Evolutionary conservation across 2,888 invertebrate genomes (phyloP).

Genomic region (Macroteleia sp.): DNA sequence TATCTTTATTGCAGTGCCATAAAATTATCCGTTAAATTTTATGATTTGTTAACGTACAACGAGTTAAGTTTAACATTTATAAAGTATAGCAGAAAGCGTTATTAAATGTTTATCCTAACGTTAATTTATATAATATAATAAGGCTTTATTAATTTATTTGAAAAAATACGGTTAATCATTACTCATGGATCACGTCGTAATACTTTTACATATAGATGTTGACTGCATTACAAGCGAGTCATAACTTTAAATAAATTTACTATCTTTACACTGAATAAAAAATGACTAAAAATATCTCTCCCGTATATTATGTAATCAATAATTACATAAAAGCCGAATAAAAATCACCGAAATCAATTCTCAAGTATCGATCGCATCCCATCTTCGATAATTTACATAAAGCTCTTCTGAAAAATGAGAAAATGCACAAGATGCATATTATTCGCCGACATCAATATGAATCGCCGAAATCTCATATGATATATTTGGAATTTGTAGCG

Average conservation of each 20-base stretch:
- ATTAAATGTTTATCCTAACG: not conserved
- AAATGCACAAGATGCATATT: constrained; percentile 29
- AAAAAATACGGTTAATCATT: too few species aligned
- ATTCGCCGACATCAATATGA: constrained; percentile 35
- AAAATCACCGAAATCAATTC: constrained; percentile 27
- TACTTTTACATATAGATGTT: too few species aligned
- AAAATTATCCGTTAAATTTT: constrained; percentile 18
- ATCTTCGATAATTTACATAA: constrained; percentile 28
- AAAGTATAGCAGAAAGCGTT: not conserved
- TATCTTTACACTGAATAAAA: not conserved
- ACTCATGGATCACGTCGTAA: too few species aligned
- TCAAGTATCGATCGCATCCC: constrained; percentile 4
- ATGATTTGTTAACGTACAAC: constrained; percentile 8
- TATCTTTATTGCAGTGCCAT: constrained; percentile 10
- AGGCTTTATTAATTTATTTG: not conserved
- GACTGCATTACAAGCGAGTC: too few species aligned
- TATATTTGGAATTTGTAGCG: constrained; percentile 34
- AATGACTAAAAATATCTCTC: not conserved
- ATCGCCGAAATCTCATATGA: constrained; percentile 39
- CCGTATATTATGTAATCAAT: constrained; percentile 11
- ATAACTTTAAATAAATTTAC: not conserved
- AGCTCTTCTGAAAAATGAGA: constrained; percentile 37
- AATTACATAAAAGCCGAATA: constrained; percentile 9
- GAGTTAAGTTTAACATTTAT: not conserved
- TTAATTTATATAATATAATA: constrained; percentile 1